Base-by-base conservation (phyloP, 1,140 invertebrate species). In the Pararge aegeria region DNA sequence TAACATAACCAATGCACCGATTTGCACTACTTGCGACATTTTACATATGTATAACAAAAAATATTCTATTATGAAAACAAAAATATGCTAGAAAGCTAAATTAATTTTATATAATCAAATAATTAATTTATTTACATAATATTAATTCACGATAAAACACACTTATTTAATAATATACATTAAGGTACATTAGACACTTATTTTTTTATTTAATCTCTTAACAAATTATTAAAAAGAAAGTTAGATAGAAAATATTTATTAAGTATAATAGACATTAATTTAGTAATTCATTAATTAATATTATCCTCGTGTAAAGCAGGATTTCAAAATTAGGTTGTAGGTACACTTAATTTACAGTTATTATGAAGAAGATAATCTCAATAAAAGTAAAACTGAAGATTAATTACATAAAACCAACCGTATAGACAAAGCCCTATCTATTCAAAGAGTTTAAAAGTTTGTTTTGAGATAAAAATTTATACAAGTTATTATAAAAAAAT, bases 161-260 rank as follows among this genome's bases (percentile, higher is more conserved):
- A 42, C 49, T 60, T 60, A 61, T 7, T 50, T 61, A 50, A 50
- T 37, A 62, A 66, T 62, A 66, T 66, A 62, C 59, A 59, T 66
- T n/a, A n/a, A 58, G 57, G 49, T 61, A 65, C 63, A 55, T 30
- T 58, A 64, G 42, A 64, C 55, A 57, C 21, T 46, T 53, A 55
- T 61, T 38, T 40, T 29, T 7, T 27, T 49, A 49, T 15, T 49
- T 27, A 49, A 16, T 27, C 13, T 13, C 20, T 27, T 29, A 49
- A 21, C 2, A 16, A 1, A 3, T 10, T 29, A 29, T 15, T 15
- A 27, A 3, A 46, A 46, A 21, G 42, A 46, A 20, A 27, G 10
- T 12, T 5, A 21, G 12, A 46, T 46, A 20, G 13, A 15, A 16
- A 42, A 18, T 20, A 38, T 40, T 38, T 20, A 21, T 53, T 21